phyloP scores from a whole-genome alignment of 2,888 invertebrate genomes.

The Apamea epomidion region DNA sequence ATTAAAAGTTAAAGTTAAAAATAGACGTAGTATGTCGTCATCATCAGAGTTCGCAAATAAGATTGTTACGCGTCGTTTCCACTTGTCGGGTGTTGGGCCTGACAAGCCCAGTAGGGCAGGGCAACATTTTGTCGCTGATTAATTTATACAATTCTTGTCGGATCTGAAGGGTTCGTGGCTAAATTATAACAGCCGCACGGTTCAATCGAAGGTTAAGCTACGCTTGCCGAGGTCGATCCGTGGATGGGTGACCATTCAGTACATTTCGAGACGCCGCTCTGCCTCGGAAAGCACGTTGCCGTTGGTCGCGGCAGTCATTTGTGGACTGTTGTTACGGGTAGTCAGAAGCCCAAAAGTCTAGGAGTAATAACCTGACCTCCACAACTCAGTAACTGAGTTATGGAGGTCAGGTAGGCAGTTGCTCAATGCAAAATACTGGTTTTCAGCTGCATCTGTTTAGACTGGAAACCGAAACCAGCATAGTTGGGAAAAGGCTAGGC shows the following conservation, averaged over 20 bases:
- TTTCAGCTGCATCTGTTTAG: neutral
- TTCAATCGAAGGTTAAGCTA: too few relatives aligned
- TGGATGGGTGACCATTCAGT: too few relatives aligned
- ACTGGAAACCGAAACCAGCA: neutral
- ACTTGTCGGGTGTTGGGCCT: neutral
- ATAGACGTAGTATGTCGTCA: constrained; percentile 55
- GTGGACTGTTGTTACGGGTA: neutral
- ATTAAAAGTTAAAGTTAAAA: constrained; percentile 67
- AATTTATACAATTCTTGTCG: too few relatives aligned
- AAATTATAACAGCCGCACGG: too few relatives aligned
- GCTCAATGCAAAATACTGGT: neutral
- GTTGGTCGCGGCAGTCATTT: neutral
- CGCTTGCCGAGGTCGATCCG: too few relatives aligned
- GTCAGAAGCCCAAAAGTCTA: neutral
- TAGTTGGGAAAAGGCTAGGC: neutral
- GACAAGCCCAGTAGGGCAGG: neutral
- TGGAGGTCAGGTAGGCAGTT: neutral
- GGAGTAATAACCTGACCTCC: too few relatives aligned
- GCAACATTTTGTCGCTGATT: too few relatives aligned
- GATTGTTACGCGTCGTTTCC: neutral
- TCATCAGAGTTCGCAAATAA: constrained; percentile 73
- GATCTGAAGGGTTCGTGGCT: too few relatives aligned
- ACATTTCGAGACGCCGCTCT: too few relatives aligned
- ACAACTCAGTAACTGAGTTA: neutral
- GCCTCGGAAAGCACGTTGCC: neutral